Evolutionary conservation across 2,113 vertebrate genomes (phyloP), one percentile per base, ranked within the genome.

Genomic region (Scalopus aquaticus): DNA sequence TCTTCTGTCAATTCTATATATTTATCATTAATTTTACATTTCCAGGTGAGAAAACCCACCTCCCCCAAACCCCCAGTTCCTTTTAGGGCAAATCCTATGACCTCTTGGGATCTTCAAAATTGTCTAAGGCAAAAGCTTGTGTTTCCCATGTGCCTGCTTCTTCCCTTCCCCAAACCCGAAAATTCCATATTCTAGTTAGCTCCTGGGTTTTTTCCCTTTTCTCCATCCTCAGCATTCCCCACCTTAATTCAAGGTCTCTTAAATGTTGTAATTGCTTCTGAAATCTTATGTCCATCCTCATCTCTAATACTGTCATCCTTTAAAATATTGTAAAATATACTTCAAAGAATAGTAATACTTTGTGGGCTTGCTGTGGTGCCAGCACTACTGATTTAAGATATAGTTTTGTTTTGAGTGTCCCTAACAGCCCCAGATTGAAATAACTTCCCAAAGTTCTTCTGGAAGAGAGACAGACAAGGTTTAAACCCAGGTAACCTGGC

Each of bases 311-410:
- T 62, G 30, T 54, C 11, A 28, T 28, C 39, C 35, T 94, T 78
- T 73, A 90, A 80, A 69, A 77, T 32, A 79, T 84, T 72, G 58
- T 82, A 65, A 93, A 88, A 88, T 56, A 64, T 20, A 49, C 39
- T 56, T 6, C 49, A 94, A 87, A 90, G 54, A 92, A 92, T 46
- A 93, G 64, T 69, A 74, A 83, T 73, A 67, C 78, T 74, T 81
- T 56, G 16, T 62, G 39, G 42, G 30, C n/a, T 93, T 67, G 24
- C 30, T 77, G 4, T 46, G 69, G 76, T 82, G n/a, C 49, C 54
- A 91, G 37, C 20, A 85, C 87, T n/a, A 49, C 26, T 90, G 62
- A 58, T 74, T 93, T 60, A 56, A 37, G 30, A 37, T 3, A 6
- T 60, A 60, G 65, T 85, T 88, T 69, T 49, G 60, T 44, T 69